phyloP scores from a whole-genome alignment of 2,113 vertebrate species.

The Nettapus auritus region DNA sequence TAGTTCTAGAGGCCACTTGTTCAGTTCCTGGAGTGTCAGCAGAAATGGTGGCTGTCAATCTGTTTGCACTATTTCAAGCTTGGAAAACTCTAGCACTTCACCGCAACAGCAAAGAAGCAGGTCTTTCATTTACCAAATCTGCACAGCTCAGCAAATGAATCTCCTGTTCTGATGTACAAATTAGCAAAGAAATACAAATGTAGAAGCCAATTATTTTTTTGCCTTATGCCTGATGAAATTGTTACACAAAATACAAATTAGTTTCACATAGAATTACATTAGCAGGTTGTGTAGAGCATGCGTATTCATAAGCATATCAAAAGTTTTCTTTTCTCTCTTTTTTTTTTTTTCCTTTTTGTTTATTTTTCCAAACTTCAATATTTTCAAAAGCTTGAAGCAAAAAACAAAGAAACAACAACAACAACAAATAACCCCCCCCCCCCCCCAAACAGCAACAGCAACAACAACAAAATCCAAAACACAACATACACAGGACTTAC shows the following conservation, averaged over 20 bases:
- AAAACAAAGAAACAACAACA: too few relatives aligned
- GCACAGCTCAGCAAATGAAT: neutral
- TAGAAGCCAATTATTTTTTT: neutral
- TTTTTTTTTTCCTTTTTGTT: neutral
- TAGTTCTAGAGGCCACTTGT: neutral
- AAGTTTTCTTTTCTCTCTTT: neutral
- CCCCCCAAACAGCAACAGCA: too few relatives aligned
- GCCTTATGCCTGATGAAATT: neutral
- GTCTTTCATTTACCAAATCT: neutral
- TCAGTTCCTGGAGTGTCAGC: neutral
- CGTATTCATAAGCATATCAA: neutral
- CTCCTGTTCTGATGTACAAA: fast-evolving
- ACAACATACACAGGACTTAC: neutral
- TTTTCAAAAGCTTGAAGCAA: neutral
- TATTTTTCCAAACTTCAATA: neutral
- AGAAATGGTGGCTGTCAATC: neutral
- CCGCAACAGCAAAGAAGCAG: neutral
- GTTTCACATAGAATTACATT: neutral
- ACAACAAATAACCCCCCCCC: too few relatives aligned
- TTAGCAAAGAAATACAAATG: neutral
- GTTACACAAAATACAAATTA: neutral
- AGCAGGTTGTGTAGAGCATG: fast-evolving
- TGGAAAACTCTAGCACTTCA: neutral
- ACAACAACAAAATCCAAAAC: neutral
- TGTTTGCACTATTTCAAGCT: neutral